A percentile compares a stretch with the other conserved stretches of the same genome.
Evolutionary conservation across 2,113 vertebrate species (phyloP).

Genomic region (Dunckerocampus dactyliophorus): DNA sequence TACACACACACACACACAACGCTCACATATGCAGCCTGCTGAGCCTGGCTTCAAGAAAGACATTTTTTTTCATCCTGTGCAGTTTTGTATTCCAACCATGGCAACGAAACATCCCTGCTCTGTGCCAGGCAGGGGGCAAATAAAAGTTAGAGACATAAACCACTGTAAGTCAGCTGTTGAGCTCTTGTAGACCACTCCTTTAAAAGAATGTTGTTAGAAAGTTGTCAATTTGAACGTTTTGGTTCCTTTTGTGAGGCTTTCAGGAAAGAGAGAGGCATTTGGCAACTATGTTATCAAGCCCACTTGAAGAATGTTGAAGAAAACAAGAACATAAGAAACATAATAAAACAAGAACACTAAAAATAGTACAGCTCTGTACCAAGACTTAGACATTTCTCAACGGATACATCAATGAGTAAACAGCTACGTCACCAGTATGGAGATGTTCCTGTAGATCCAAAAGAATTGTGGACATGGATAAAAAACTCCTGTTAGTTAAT

Average conservation of each 20-base stretch:
- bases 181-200: slow-evolving; percentile 21
- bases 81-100: slow-evolving; percentile 63
- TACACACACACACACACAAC: slow-evolving; percentile 27
- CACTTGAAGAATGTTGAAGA: not conserved
- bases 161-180: slow-evolving; percentile 46
- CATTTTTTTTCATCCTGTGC: slow-evolving; percentile 27
- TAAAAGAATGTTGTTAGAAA: slow-evolving; percentile 20
- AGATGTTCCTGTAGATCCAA: too few species aligned
- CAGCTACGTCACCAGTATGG: too few species aligned
- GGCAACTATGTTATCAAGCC: not conserved
- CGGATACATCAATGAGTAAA: too few species aligned
- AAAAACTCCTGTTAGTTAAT: too few species aligned
- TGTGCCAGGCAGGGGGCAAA: slow-evolving; percentile 37
- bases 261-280: not conserved
- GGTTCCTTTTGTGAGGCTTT: not conserved
- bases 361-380: too few species aligned
- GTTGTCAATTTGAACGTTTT: not conserved
- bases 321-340: too few species aligned
- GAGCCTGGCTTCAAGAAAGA: slow-evolving; percentile 47
- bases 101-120: slow-evolving; percentile 50
- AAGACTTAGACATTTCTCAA: too few species aligned
- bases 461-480: too few species aligned
- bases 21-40: slow-evolving; percentile 54
- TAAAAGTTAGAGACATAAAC: slow-evolving; percentile 33
- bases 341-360: too few species aligned